Conservation (phyloP, 2,113 vertebrate species). For the Pyrgilauda ruficollis region DNA sequence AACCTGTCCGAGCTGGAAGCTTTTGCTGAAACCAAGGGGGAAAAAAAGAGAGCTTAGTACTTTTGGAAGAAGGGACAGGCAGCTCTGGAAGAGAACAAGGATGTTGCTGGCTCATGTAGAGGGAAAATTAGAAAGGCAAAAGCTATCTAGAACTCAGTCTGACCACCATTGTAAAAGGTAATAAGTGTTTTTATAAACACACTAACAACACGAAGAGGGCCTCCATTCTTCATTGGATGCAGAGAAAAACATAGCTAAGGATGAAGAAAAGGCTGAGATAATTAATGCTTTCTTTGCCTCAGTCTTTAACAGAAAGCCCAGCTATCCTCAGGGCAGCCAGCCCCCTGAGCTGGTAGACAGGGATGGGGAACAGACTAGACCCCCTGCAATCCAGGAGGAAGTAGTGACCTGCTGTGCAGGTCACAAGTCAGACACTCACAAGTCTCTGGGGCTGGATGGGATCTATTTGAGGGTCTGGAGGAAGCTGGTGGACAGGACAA, state of each 20-base stretch:
- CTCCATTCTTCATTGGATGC: not conserved
- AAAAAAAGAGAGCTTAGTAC: not conserved
- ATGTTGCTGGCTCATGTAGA: not conserved
- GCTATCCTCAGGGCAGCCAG: not conserved
- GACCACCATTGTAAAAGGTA: not conserved
- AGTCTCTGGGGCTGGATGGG: not conserved
- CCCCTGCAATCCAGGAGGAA: not conserved
- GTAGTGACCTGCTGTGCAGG: not conserved
- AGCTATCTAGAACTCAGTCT: not conserved
- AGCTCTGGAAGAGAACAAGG: not conserved
- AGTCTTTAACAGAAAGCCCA: not conserved
- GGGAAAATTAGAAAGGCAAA: not conserved
- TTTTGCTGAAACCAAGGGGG: not conserved
- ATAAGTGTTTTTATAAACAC: not conserved
- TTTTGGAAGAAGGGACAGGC: not conserved
- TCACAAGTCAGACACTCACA: not conserved
- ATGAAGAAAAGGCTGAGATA: not conserved
- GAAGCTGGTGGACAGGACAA: not conserved
- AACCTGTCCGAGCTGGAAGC: not conserved
- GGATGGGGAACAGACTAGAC: not conserved
- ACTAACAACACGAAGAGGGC: not conserved
- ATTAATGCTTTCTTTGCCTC: not conserved
- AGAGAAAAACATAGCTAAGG: not conserved
- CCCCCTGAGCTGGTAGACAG: not conserved
- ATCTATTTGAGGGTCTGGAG: too few species aligned